Conservation (phyloP, 2,888 invertebrate species). For the Seira ritae region DNA sequence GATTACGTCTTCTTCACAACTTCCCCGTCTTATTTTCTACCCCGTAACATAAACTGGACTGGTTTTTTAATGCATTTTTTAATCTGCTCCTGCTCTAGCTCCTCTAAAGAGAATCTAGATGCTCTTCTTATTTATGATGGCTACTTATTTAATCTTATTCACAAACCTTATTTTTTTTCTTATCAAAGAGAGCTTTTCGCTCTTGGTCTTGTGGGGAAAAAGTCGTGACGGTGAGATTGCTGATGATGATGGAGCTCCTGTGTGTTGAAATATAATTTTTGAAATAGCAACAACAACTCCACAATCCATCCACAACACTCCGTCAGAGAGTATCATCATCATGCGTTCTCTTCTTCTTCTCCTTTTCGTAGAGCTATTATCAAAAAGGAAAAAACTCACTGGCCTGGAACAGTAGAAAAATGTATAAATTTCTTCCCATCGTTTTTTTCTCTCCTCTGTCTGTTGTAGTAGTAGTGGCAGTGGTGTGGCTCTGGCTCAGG, state of each 20-base stretch:
- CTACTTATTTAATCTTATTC: conserved; percentile 15
- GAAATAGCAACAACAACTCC: conserved; percentile 9
- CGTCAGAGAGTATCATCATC: neutral
- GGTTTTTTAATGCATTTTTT: conserved; percentile 35
- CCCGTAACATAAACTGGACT: conserved; percentile 66
- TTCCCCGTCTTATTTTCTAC: conserved; percentile 25
- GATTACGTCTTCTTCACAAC: neutral
- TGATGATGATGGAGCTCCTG: conserved; percentile 56
- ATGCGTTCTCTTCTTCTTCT: neutral
- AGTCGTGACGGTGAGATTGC: conserved; percentile 65
- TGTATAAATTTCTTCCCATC: conserved; percentile 66
- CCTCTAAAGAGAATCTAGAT: neutral
- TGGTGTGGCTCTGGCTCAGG: conserved; percentile 15
- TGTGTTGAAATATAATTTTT: conserved; percentile 4
- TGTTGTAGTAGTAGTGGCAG: too few species aligned
- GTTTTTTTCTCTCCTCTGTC: conserved; percentile 1
- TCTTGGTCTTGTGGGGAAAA: conserved; percentile 26
- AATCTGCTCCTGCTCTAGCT: conserved; percentile 8
- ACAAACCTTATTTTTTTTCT: conserved; percentile 11
- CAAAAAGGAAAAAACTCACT: conserved; percentile 62
- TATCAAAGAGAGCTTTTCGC: neutral
- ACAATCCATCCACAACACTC: too few species aligned
- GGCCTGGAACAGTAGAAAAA: conserved; percentile 66
- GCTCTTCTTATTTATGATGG: conserved; percentile 32
- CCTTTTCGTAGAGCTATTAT: conserved; percentile 23